phyloP scores from a whole-genome alignment of 2,888 invertebrate species.

The Leistus spinibarbis region DNA sequence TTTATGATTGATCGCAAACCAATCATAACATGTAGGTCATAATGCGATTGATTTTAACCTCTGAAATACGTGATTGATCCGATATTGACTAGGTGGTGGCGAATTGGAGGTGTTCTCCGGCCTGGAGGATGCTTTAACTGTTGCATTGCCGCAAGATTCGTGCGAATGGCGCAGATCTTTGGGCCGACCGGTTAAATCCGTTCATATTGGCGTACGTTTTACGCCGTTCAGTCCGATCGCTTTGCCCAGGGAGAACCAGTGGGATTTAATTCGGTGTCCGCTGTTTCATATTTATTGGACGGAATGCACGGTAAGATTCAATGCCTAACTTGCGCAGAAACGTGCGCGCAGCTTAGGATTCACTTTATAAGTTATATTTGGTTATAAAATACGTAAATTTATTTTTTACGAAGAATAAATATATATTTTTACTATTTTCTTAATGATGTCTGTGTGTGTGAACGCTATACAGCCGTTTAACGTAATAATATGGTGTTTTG shows the following conservation, averaged over 20 bases:
- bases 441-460: too few species aligned
- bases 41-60: slow-evolving; percentile 22
- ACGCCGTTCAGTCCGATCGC: slow-evolving; percentile 78
- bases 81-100: slow-evolving; percentile 71
- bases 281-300: slow-evolving; percentile 95
- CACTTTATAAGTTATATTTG: too few species aligned
- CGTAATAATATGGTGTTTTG: too few species aligned
- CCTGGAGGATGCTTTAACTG: slow-evolving; percentile 77
- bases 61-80: slow-evolving; percentile 43
- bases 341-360: too few species aligned
- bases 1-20: slow-evolving; percentile 73
- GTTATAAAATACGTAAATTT: too few species aligned
- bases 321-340: neutral
- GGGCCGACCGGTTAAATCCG: slow-evolving; percentile 83
- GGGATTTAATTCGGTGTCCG: slow-evolving; percentile 84
- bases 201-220: slow-evolving; percentile 82
- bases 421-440: too few species aligned
- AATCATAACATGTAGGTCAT: slow-evolving; percentile 73
- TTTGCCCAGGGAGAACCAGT: slow-evolving; percentile 73
- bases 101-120: slow-evolving; percentile 83
- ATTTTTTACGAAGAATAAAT: too few species aligned
- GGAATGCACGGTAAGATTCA: slow-evolving; percentile 81
- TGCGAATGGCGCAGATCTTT: slow-evolving; percentile 92
- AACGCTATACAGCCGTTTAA: too few species aligned
- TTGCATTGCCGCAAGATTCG: slow-evolving; percentile 83